Evolutionary conservation across 2,888 invertebrate genomes (phyloP), one percentile per base, ranked within the genome.

Genomic region (Drosophila bunnanda): DNA sequence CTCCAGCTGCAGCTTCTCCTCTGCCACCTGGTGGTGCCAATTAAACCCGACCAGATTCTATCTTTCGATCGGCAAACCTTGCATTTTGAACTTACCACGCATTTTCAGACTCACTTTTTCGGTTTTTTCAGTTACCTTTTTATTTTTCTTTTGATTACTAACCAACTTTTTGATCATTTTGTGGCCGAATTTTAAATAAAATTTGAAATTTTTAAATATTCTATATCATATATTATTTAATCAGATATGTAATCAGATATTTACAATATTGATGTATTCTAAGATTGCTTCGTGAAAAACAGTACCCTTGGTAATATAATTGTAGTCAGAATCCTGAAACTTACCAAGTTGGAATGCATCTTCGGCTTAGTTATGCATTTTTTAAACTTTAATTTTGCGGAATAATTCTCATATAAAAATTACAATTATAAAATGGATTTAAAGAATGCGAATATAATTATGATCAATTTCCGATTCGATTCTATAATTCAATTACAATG

Each of bases 61-160:
- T 30, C 20, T n/a, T 69, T 70, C 20, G 46, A 50, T 62, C 66
- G 53, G 57, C 53, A 73, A 53, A 50, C 39, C 58, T 57, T 77
- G 83, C 81, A 85, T 82, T 81, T 59, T 57, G 54, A 77, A 61
- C 32, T 61, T 43, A 36, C 52, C 73, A 30, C 59, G 75, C 75
- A 75, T 72, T 73, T 73, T 73, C 44, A 46, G 17, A 48, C 34
- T 54, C 44, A 20, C n/a, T 30, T 64, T 64, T 59, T 32, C 28
- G 15, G 9, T 46, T 36, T 10, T 20, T 38, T 36, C 39, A 17
- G n/a, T 46, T 43, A 36, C 10, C 13, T 57, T 22, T 64, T 41
- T 17, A 55, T 52, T 32, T 54, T 53, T 54, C 39, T n/a, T n/a
- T n/a, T 7, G 22, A 52, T 4, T 55, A 68, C 65, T 44, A 60